Conservation (phyloP, 2,797 vertebrate genomes). For the Epinephelus malabaricus region DNA sequence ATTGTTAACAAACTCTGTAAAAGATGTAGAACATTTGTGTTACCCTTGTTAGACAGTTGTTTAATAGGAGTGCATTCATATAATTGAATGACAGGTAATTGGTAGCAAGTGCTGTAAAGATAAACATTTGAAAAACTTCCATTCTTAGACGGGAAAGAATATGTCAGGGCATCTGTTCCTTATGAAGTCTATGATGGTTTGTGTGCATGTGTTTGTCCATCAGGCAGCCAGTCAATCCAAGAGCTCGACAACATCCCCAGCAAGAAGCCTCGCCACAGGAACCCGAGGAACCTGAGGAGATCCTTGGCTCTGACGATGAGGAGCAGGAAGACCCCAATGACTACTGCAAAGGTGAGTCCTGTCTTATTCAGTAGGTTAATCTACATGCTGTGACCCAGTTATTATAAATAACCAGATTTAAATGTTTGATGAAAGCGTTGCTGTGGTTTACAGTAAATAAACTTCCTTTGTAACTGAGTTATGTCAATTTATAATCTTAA, state of each 20-base stretch:
- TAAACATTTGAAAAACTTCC: neutral
- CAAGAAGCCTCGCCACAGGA: constrained; percentile 90
- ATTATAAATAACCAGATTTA: neutral
- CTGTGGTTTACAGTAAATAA: neutral
- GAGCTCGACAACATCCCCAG: constrained; percentile 83
- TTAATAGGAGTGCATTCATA: neutral
- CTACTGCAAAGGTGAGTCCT: constrained; percentile 94
- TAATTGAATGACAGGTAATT: neutral
- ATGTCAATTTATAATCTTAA: neutral
- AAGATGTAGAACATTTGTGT: neutral
- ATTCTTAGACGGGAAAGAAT: neutral
- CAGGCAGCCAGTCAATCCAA: constrained; percentile 91
- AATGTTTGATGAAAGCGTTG: neutral
- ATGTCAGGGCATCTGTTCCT: neutral
- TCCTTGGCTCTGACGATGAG: constrained; percentile 97
- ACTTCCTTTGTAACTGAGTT: neutral
- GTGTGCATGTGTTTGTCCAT: constrained; percentile 31
- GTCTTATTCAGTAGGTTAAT: neutral
- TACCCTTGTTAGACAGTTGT: neutral
- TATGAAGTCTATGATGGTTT: neutral
- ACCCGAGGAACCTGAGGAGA: constrained; percentile 90
- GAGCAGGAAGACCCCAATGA: constrained; percentile 99
- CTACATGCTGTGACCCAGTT: neutral
- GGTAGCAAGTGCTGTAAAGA: neutral
- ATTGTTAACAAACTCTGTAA: neutral